A percentile compares a stretch with the other conserved stretches of the same genome.
These are phyloP conservation scores for Australoheros scitulus DNA, from an alignment of 2,113 vertebrate genomes.

Conservation along the genomic window DNA sequence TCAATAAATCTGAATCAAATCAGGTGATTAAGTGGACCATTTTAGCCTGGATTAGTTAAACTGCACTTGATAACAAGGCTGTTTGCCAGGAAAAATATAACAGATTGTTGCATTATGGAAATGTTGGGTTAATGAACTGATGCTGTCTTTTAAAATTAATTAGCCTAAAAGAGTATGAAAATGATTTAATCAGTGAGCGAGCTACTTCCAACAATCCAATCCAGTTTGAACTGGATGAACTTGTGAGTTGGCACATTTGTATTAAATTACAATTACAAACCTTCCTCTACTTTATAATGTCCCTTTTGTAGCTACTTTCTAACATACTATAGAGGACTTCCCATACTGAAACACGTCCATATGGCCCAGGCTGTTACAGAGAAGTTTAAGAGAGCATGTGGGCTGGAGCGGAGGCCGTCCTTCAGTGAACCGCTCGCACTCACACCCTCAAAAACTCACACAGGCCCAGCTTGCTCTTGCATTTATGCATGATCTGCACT, in stretches of 20 bases:
- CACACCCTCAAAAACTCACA: slow-evolving; percentile 53
- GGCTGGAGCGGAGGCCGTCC: slow-evolving; percentile 43
- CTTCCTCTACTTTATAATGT: background rate
- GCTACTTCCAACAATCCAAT: slow-evolving; percentile 1
- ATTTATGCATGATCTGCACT: slow-evolving; percentile 80
- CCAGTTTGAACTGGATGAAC: slow-evolving; percentile 17
- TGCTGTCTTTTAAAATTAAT: slow-evolving; percentile 10
- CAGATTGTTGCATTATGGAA: background rate
- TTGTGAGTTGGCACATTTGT: background rate
- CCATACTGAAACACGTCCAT: background rate
- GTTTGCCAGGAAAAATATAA: background rate
- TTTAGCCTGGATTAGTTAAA: slow-evolving; percentile 16
- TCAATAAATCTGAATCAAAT: background rate
- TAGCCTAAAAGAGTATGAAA: background rate
- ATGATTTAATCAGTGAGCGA: slow-evolving; percentile 15
- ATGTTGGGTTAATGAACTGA: background rate
- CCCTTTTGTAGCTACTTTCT: background rate
- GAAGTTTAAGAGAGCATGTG: slow-evolving; percentile 23
- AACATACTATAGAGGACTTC: background rate
- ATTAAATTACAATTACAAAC: background rate
- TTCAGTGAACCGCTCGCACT: slow-evolving; percentile 46
- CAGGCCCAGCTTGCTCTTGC: slow-evolving; percentile 66
- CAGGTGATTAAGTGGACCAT: background rate
- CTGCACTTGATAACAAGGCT: background rate
- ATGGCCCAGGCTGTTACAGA: slow-evolving; percentile 9